Evolutionary conservation across 2,888 invertebrate genomes (phyloP), one percentile per base, ranked within the genome.

Genomic region (Hirtodrosophila cameraria): DNA sequence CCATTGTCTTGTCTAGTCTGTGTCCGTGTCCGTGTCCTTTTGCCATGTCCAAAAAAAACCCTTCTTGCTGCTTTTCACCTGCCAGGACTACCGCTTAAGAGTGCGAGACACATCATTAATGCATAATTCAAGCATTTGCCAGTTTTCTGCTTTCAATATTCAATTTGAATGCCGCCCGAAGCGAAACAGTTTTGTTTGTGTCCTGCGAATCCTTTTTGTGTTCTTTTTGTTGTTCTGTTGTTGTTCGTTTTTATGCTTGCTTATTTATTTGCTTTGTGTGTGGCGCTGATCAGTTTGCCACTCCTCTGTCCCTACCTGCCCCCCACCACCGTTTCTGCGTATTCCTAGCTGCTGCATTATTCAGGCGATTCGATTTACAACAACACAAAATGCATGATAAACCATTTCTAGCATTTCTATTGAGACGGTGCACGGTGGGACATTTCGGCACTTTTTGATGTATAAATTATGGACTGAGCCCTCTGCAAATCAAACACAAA

Each of bases 121-220:
- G 86, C 86, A 82, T 86, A 86, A 82, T 82, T 82, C 78, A 82
- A 75, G 75, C 78, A 81, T 86, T 82, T 86, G 81, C 67, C 82
- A 83, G 84, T 84, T 81, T 78, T 78, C 62, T 84, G 68, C 75
- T 75, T 83, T 81, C 81, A 86, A 86, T 86, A 81, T 81, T 81
- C 83, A 81, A 81, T 81, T 81, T 86, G 75, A 86, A 86, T 86
- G 75, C 68, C 74, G 86, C 86, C 86, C 81, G 61, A 80, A 80
- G 82, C 84, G 58, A 77, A 86, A 64, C 65, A 43, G 60, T 71
- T 79, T 60, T 55, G 64, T 79, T 60, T 55, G 64, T 48, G 66
- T 76, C 53, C 65, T 46, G 57, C 49, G 57, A 41, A 42, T 20
- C 27, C 23, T 27, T 45, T 23, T 20, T 20, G 8, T 38, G 1